Evolutionary conservation across 2,888 invertebrate species (phyloP).

Genomic region (Orchesella flavescens): DNA sequence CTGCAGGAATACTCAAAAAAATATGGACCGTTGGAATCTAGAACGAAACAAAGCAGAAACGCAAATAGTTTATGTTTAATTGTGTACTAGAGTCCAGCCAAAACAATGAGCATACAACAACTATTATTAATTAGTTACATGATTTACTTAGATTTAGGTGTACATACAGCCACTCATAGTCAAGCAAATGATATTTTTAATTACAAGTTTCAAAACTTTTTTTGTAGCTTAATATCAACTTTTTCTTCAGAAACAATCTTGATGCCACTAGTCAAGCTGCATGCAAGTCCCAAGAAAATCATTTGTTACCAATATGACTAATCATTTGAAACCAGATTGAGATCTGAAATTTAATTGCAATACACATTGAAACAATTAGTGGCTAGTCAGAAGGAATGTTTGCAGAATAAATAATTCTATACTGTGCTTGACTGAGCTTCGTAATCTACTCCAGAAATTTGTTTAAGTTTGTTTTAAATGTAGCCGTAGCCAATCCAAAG

Average conservation of each 20-base stretch:
- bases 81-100: too few relatives aligned
- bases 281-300: constrained; percentile 16
- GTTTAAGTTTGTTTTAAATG: too few relatives aligned
- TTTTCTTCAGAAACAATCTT: constrained; percentile 48
- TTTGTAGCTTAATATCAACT: not conserved
- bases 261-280: constrained; percentile 49
- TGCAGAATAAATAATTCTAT: constrained; percentile 7
- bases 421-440: constrained; percentile 10
- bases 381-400: constrained; percentile 36
- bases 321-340: not conserved
- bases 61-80: not conserved
- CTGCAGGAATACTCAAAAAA: constrained; percentile 65
- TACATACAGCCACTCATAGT: not conserved
- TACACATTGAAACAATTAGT: not conserved
- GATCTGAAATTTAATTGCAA: not conserved
- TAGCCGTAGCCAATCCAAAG: not conserved
- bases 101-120: too few relatives aligned
- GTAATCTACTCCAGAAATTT: too few relatives aligned
- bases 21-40: constrained; percentile 5
- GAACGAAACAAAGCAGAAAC: not conserved
- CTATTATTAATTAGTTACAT: not conserved
- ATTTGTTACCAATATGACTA: not conserved
- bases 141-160: not conserved
- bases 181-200: not conserved
- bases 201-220: not conserved